phyloP scores from a whole-genome alignment of 2,797 vertebrate species.

The Sylvia borin region DNA sequence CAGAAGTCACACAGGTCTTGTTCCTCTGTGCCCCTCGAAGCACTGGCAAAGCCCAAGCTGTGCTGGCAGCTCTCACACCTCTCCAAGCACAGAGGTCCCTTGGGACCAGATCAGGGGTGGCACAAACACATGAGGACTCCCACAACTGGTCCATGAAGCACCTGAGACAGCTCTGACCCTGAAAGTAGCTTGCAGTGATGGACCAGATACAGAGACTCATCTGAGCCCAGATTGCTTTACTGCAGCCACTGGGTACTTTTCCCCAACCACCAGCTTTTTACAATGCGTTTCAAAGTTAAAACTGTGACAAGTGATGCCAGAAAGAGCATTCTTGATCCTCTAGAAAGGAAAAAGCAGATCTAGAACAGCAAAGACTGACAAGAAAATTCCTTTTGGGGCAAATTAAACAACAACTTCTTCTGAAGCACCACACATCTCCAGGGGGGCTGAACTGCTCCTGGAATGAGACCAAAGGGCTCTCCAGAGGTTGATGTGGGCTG shows the following conservation, averaged over 20 bases:
- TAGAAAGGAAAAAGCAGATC: neutral
- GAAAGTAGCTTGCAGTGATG: neutral
- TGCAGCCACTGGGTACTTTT: neutral
- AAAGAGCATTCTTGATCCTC: neutral
- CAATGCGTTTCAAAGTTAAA: neutral
- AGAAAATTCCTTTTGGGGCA: neutral
- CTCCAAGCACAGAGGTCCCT: neutral
- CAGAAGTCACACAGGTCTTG: neutral
- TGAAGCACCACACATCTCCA: neutral
- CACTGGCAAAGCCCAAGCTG: neutral
- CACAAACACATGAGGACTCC: neutral
- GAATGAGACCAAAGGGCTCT: neutral
- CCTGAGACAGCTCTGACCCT: neutral
- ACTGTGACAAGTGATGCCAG: neutral
- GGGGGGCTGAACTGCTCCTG: neutral
- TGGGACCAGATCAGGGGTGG: neutral
- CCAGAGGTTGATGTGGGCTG: neutral
- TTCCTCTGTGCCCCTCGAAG: neutral
- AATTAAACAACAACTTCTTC: neutral
- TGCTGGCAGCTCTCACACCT: neutral
- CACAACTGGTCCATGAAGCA: neutral
- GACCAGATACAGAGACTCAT: neutral
- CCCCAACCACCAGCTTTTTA: neutral
- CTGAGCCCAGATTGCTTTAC: neutral
- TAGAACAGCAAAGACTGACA: neutral